These are phyloP conservation scores for Hypsopygia costalis DNA, from an alignment of 2,888 invertebrate species.

Conservation along the genomic window DNA sequence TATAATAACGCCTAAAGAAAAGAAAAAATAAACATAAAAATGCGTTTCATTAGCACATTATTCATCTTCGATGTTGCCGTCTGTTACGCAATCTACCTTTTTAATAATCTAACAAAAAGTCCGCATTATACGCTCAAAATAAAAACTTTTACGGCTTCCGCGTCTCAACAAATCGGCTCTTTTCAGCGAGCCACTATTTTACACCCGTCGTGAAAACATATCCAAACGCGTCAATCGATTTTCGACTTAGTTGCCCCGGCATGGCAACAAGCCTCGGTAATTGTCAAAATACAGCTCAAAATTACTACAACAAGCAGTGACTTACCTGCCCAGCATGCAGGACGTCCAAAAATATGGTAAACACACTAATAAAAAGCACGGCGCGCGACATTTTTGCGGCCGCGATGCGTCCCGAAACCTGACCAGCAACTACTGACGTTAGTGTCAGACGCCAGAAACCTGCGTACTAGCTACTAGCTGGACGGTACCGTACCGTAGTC, in stretches of 20 bases:
- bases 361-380: conserved; percentile 81
- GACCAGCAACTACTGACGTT: conserved; percentile 59
- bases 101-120: conserved; percentile 26
- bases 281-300: conserved; percentile 18
- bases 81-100: conserved; percentile 48
- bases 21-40: background rate
- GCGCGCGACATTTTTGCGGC: conserved; percentile 82
- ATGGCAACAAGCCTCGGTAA: conserved; percentile 23
- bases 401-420: conserved; percentile 58
- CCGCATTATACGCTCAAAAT: conserved; percentile 34
- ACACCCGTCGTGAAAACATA: conserved; percentile 71
- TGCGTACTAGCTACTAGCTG: conserved; percentile 75
- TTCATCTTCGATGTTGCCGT: background rate
- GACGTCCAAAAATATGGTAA: conserved; percentile 80
- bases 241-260: conserved; percentile 51
- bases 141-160: conserved; percentile 62
- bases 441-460: conserved; percentile 64
- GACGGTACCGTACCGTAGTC: conserved; percentile 61
- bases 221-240: conserved; percentile 70
- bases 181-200: conserved; percentile 63
- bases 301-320: conserved; percentile 19
- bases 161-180: conserved; percentile 41
- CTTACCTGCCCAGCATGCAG: conserved; percentile 80
- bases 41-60: background rate
- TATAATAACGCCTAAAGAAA: too few relatives aligned